Conservation (phyloP, 2,797 vertebrate species). For the Arremon brunneinucha region DNA sequence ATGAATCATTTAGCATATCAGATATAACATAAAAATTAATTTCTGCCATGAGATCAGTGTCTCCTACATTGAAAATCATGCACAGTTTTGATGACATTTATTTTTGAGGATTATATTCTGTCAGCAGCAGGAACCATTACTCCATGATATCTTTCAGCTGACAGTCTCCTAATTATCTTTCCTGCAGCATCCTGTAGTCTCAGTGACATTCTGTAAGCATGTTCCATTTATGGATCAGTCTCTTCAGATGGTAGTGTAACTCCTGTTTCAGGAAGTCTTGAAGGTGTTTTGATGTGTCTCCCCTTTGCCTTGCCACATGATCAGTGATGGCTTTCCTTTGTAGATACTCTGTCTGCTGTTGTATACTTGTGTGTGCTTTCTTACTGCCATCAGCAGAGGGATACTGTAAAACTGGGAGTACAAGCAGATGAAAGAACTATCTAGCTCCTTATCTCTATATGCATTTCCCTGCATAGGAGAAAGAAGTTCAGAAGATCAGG, state of each 20-base stretch:
- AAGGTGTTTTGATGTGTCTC: not conserved
- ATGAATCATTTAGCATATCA: slow-evolving; percentile 10
- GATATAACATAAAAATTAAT: slow-evolving; percentile 3
- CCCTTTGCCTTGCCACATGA: not conserved
- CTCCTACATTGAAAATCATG: not conserved
- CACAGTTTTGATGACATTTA: not conserved
- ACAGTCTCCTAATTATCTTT: slow-evolving; percentile 47
- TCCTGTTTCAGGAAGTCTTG: not conserved
- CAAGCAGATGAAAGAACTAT: not conserved
- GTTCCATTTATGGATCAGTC: not conserved
- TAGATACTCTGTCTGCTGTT: not conserved
- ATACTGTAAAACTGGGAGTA: not conserved
- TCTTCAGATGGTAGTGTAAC: not conserved
- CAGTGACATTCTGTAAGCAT: not conserved
- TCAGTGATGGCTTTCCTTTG: not conserved
- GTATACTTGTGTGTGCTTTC: not conserved
- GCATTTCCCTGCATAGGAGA: not conserved
- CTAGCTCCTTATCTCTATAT: not conserved
- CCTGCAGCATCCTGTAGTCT: not conserved
- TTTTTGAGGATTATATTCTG: not conserved
- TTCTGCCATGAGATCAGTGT: not conserved
- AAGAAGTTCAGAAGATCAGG: not conserved
- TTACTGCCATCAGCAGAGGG: not conserved
- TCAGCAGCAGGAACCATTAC: not conserved
- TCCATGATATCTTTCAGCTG: slow-evolving; percentile 28